Evolutionary conservation across 2,888 invertebrate genomes (phyloP), one percentile per base, ranked within the genome.

Genomic region (Scaptomyza parva): DNA sequence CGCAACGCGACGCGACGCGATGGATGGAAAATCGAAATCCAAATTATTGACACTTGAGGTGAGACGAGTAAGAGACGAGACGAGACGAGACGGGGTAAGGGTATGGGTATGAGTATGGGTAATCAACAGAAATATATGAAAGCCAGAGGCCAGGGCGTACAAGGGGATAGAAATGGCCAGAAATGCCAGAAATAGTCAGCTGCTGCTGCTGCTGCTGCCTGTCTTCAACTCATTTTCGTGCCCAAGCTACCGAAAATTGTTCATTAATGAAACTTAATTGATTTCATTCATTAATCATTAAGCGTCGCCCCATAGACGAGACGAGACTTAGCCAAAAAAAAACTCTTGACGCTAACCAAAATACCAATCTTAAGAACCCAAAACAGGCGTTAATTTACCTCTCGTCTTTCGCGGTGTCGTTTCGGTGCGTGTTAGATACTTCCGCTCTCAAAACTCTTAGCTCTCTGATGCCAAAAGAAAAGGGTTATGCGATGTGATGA

Each of bases 231-330:
- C 76, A 62, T 55, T 71, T 53, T 48, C 53, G 64, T 62, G 64
- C 48, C 50, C 70, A 63, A 61, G 85, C 82, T 69, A 77, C 76
- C 82, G 81, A 77, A 88, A 85, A 86, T 86, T 81, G 82, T 89
- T 89, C 88, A 85, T 89, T 89, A 88, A 87, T 88, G 88, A 88
- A 88, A 87, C 83, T 88, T 88, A 89, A 90, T 89, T 90, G 90
- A 90, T 90, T 89, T 78, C 81, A 84, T 89, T 89, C 89, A 90
- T 89, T 89, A 90, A 90, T 89, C 89, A 89, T 90, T 86, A 88
- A 61, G 71, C 78, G 65, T 74, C 76, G 67, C 76, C 62, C 22
- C 52, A 59, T 61, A 62, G 55, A 65, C 22, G 59, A 57, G 51
- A 51, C 39, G 26, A 28, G 9, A 18, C n/a, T n/a, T n/a, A n/a